phyloP scores from a whole-genome alignment of 2,888 invertebrate genomes.

The Agrypnus murinus region DNA sequence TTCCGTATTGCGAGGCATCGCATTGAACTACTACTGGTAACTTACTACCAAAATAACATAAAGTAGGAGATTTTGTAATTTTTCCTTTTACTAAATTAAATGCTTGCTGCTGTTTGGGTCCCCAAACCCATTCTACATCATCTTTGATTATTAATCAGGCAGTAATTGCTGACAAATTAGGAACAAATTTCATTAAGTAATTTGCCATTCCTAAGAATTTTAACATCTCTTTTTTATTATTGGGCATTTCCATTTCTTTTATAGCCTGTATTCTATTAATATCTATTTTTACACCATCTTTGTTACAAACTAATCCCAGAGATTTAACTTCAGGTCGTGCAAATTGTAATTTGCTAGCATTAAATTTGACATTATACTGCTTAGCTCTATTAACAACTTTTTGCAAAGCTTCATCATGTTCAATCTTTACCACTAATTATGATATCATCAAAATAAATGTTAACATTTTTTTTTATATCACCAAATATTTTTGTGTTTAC shows the following conservation, averaged over 20 bases:
- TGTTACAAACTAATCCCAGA: slow-evolving; percentile 47
- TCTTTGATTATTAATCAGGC: no score
- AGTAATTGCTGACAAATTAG: no score
- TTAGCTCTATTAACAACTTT: slow-evolving; percentile 32
- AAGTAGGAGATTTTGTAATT: not conserved
- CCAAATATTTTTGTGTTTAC: slow-evolving; percentile 62
- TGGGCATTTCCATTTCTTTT: slow-evolving; percentile 48
- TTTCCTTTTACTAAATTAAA: no score
- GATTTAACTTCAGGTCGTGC: not conserved
- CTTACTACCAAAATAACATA: slow-evolving; percentile 53
- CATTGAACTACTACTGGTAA: slow-evolving; percentile 33
- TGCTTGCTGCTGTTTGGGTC: not conserved
- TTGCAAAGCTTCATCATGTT: slow-evolving; percentile 39
- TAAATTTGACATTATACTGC: slow-evolving; percentile 41
- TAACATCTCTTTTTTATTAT: slow-evolving; percentile 58
- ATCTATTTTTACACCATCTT: slow-evolving; percentile 53
- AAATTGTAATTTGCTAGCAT: slow-evolving; percentile 39
- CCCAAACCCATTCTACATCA: no score
- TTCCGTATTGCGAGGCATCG: slow-evolving; percentile 50
- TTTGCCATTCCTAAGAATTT: slow-evolving; percentile 56
- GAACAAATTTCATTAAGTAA: no score
- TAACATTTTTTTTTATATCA: slow-evolving; percentile 53
- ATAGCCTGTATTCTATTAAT: slow-evolving; percentile 51
- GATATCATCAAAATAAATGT: slow-evolving; percentile 42
- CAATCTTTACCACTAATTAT: slow-evolving; percentile 33